Evolutionary conservation across 2,797 vertebrate genomes (phyloP), one percentile per base, ranked within the genome.

Genomic region (Jordanella pulchra): DNA sequence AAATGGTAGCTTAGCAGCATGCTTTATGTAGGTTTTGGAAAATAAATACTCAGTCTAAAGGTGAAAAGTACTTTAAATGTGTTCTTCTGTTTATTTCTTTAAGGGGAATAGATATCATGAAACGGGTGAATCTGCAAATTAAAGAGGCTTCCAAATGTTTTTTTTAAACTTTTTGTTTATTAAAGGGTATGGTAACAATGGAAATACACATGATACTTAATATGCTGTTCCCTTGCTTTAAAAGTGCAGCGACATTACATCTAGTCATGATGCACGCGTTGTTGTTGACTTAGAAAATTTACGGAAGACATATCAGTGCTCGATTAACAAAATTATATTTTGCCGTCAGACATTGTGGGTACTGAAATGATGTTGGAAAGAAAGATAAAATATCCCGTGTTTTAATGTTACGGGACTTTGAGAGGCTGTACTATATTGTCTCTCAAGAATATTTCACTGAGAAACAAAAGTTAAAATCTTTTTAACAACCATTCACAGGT

Each of bases 101-200:
- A 6, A 6, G 11, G 11, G 35, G 44, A 45, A n/a, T n/a, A n/a
- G 23, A 18, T 23, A n/a, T 61, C 15, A 30, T 39, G 32, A 60
- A 25, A 35, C 30, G 18, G 12, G 27, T 4, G 1, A 4, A 27
- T 25, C 15, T 54, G 23, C 18, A 54, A 42, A 68, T 27, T 14
- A 68, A 68, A 80, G 68, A 68, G 68, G 56, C 69, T 86, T 89
- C 86, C 81, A 89, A 81, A 89, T 84, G 90, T 81, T 81, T 74
- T 85, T 75, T 75, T 84, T 85, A 39, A 39, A 86, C 87, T 84
- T 71, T 70, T 86, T 88, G 74, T 95, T 95, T 95, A 95, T 94
- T 95, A 93, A 93, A 95, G 89, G 85, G 87, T 87, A 84, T 80
- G 85, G 85, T 89, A 91, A 89, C 90, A 90, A 88, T 92, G 90